A percentile compares a stretch with the other conserved stretches of the same genome.
Conservation (phyloP, 2,888 invertebrate species). For the Drosophila mimica region DNA sequence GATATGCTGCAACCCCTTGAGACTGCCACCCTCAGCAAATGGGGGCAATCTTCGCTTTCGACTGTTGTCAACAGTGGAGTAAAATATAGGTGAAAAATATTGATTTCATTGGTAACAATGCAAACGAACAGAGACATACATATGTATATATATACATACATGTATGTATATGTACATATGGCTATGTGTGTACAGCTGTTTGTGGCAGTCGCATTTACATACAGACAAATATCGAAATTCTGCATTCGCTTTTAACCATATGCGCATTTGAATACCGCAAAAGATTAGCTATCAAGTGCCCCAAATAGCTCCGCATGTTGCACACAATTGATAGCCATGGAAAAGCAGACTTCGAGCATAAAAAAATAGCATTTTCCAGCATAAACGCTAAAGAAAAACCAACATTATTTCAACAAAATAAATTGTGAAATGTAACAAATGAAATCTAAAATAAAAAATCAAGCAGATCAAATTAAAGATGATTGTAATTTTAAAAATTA, state of each 20-base stretch:
- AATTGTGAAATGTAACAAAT: not conserved
- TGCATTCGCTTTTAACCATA: constrained; percentile 26
- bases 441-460: not conserved
- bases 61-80: not conserved
- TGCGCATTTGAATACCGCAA: constrained; percentile 52
- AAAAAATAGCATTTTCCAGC: too few relatives aligned
- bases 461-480: too few relatives aligned
- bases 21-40: not conserved
- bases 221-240: constrained; percentile 1
- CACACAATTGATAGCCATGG: not conserved
- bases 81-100: constrained; percentile 1
- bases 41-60: not conserved
- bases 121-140: not conserved
- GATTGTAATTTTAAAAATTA: too few relatives aligned
- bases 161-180: not conserved
- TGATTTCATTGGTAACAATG: not conserved
- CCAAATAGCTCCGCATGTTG: not conserved
- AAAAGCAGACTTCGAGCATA: not conserved
- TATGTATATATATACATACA: not conserved
- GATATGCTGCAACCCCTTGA: not conserved
- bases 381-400: not conserved
- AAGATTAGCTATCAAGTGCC: not conserved
- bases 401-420: not conserved
- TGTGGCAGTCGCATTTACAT: not conserved
- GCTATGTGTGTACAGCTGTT: not conserved